phyloP scores from a whole-genome alignment of 2,888 invertebrate species.

The Argyresthia goedartella region DNA sequence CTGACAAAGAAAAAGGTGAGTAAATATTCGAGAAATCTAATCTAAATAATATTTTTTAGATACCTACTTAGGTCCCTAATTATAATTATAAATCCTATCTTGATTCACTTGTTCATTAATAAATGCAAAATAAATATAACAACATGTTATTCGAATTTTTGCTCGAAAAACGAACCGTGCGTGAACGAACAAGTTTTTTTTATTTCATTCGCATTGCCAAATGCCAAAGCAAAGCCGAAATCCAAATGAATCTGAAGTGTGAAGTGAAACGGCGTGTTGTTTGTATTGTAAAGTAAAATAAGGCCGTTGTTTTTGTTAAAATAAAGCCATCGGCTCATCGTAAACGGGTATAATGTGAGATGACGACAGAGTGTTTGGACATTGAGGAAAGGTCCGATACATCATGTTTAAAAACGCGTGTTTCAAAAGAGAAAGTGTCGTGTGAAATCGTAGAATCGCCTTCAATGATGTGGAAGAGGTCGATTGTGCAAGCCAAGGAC shows the following conservation, averaged over 20 bases:
- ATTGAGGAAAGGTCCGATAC: not conserved
- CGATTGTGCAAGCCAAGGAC: conserved; percentile 59
- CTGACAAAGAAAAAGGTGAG: too few species aligned
- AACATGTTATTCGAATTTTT: too few species aligned
- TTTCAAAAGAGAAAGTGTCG: conserved; percentile 59
- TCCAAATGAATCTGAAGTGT: not conserved
- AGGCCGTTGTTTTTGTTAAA: not conserved
- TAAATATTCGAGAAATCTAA: too few species aligned
- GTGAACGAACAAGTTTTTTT: too few species aligned
- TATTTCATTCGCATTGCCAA: too few species aligned
- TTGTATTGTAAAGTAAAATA: not conserved
- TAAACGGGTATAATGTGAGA: not conserved
- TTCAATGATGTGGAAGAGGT: conserved; percentile 69
- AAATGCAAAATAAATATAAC: too few species aligned
- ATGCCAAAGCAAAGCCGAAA: not conserved
- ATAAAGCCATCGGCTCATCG: not conserved
- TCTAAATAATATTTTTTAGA: too few species aligned
- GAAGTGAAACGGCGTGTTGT: not conserved
- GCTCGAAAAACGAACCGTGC: too few species aligned
- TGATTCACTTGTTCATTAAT: too few species aligned
- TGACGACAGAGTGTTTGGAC: not conserved
- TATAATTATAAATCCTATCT: too few species aligned
- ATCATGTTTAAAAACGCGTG: conserved; percentile 1
- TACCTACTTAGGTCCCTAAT: too few species aligned
- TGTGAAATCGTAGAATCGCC: conserved; percentile 60